phyloP scores from a whole-genome alignment of 2,888 invertebrate species.

The Ametastegia equiseti region DNA sequence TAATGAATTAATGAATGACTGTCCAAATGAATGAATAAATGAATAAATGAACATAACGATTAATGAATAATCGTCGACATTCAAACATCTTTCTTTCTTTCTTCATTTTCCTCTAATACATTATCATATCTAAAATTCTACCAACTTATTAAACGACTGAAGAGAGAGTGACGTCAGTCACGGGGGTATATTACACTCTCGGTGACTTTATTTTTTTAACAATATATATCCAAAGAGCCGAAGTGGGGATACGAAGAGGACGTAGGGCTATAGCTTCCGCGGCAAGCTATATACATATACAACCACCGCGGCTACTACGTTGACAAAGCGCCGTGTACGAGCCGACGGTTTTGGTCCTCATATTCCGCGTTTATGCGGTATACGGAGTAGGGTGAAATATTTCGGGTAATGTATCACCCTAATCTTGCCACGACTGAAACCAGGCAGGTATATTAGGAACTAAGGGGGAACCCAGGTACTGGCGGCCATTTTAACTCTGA shows the following conservation, averaged over 20 bases:
- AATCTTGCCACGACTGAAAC: slow-evolving; percentile 33
- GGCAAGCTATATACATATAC: too few relatives aligned
- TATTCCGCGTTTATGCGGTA: slow-evolving; percentile 17
- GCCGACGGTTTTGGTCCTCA: slow-evolving; percentile 20
- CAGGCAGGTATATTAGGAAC: slow-evolving; percentile 15
- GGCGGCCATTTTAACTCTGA: slow-evolving; percentile 7
- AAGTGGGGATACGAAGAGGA: not conserved
- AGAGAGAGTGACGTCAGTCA: too few relatives aligned
- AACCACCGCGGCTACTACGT: not conserved
- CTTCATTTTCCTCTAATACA: too few relatives aligned
- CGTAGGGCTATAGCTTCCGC: not conserved
- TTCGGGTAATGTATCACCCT: slow-evolving; percentile 42
- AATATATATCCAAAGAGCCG: not conserved
- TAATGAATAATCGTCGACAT: too few relatives aligned
- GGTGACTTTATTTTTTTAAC: not conserved
- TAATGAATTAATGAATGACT: not conserved
- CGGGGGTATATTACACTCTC: not conserved
- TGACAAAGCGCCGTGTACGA: slow-evolving; percentile 6
- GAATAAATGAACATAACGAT: not conserved
- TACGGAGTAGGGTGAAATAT: slow-evolving; percentile 37
- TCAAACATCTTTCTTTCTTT: too few relatives aligned
- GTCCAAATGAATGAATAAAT: not conserved
- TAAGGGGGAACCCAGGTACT: not conserved
- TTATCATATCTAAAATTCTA: too few relatives aligned
- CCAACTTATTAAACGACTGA: too few relatives aligned